Evolutionary conservation across 1,140 invertebrate genomes (phyloP), one percentile per base, ranked within the genome.

Genomic region (Zaprionus ghesquierei): DNA sequence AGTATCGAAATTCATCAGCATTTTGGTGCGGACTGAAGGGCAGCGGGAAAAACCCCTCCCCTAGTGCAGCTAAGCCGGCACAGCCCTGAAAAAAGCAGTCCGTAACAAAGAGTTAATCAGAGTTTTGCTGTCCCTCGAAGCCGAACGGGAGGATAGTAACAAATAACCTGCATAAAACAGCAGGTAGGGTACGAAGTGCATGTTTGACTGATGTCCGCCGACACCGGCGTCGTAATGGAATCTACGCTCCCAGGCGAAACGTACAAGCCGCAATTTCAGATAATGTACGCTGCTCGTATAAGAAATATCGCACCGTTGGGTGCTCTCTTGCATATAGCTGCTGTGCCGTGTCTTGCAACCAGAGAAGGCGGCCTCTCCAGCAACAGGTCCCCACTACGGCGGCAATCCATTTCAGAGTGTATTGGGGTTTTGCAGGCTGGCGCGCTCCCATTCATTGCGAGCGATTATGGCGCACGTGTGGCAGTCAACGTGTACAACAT

Each of bases 181-280:
- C 29, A 99, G 93, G 92, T 99, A 99, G 20, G 98, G 98, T 60
- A 99, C 94, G 75, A 99, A 95, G 92, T 99, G 97, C 95, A 99
- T 97, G 93, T 99, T 99, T 23, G 98, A 99, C 89, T 99, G 97
- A 10, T 97, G 97, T 13, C 98, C 97, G 72, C 98, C 98, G 72
- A 98, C 98, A 12, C 98, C 98, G 20, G 97, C 98, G 92, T 99
- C 98, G 25, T 99, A 98, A 91, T 98, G 98, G 93, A 99, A 99
- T 61, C 96, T 97, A 89, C 97, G 97, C 79, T 98, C 98, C 91
- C 97, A 95, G 0, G 98, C 97, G 93, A 99, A 99, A 64, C 97
- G 94, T 79, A 97, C 86, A 27, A 99, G 92, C 51, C 99, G 92
- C 74, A 99, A 93, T 93, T 99, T 99, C 60, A 99, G 92, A 92